A percentile compares a stretch with the other conserved stretches of the same genome.
These are phyloP conservation scores for Gymnogyps californianus DNA, from an alignment of 2,113 vertebrate species.

Conservation along the genomic window DNA sequence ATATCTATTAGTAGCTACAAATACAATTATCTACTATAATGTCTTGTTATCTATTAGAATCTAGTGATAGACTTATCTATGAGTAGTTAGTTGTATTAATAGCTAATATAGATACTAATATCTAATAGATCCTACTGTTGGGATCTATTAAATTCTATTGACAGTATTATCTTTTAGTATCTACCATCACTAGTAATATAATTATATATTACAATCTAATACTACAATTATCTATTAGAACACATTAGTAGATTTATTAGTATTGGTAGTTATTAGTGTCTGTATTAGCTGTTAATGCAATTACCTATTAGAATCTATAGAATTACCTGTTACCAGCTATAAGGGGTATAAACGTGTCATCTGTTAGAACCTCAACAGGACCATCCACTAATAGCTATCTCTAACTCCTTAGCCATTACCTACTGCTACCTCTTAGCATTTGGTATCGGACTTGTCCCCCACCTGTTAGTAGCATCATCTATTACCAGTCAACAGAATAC, in stretches of 20 bases:
- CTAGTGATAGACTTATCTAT: neutral
- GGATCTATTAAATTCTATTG: neutral
- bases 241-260: neutral
- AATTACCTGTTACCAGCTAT: neutral
- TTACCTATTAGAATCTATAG: neutral
- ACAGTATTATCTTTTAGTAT: neutral
- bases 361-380: neutral
- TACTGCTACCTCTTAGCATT: no score
- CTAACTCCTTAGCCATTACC: neutral
- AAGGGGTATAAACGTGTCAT: accelerated
- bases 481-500: accelerated
- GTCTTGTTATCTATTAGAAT: neutral
- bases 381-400: no score
- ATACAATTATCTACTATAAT: no score
- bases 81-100: neutral
- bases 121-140: neutral
- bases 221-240: neutral
- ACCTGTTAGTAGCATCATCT: neutral
- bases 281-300: neutral
- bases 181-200: neutral
- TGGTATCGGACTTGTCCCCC: accelerated
- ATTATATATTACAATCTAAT: neutral
- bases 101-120: neutral
- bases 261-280: neutral
- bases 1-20: neutral